phyloP scores from a whole-genome alignment of 2,888 invertebrate species.

The Brassicogethes aeneus region DNA sequence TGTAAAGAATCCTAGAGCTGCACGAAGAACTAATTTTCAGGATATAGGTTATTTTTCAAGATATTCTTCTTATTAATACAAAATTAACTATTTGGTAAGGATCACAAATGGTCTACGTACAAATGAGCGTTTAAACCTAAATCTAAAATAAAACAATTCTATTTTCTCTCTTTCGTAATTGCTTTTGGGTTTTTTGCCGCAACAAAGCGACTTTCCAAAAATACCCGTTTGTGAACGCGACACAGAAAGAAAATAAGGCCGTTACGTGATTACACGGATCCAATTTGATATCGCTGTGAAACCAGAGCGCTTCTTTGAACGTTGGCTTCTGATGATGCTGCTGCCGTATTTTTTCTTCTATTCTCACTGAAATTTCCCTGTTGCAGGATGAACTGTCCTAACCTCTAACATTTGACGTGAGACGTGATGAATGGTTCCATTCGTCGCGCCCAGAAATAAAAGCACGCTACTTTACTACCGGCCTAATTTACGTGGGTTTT shows the following conservation, averaged over 20 bases:
- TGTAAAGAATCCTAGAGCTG: no score
- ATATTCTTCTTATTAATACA: no score
- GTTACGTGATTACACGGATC: not conserved
- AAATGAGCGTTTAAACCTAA: no score
- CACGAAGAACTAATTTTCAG: no score
- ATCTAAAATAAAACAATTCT: no score
- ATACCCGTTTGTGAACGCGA: not conserved
- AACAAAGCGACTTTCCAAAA: not conserved
- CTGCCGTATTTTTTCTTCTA: not conserved
- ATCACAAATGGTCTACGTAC: no score
- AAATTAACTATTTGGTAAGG: no score
- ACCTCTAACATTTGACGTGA: slow-evolving; percentile 23
- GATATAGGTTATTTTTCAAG: no score
- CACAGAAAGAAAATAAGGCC: not conserved
- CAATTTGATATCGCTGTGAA: not conserved
- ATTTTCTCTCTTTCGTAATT: no score
- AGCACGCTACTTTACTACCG: slow-evolving; percentile 26
- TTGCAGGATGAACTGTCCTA: slow-evolving; percentile 17
- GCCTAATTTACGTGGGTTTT: slow-evolving; percentile 26
- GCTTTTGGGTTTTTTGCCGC: no score
- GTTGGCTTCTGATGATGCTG: not conserved
- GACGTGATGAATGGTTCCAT: slow-evolving; percentile 27
- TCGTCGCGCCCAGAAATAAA: slow-evolving; percentile 28
- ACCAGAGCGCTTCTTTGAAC: not conserved
- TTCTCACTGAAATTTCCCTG: not conserved